Conservation (phyloP, 2,797 vertebrate species). For the Argentina silus region DNA sequence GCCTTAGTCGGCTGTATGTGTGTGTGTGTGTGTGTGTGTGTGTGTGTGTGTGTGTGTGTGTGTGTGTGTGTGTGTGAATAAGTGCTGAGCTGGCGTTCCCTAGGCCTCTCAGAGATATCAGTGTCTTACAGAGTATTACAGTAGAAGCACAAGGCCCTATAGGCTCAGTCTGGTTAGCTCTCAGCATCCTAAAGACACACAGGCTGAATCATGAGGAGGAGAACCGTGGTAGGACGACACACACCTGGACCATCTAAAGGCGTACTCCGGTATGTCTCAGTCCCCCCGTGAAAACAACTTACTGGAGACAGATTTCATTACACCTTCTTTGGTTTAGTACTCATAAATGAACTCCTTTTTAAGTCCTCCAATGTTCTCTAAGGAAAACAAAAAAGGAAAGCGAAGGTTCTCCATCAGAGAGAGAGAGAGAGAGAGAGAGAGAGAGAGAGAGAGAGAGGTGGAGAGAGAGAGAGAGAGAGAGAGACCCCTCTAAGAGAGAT, state of each 20-base stretch:
- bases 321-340: too few relatives aligned
- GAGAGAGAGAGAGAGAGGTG: background rate
- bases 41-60: constrained; percentile 18
- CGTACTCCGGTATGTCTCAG: too few relatives aligned
- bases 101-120: constrained; percentile 59
- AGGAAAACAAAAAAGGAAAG: too few relatives aligned
- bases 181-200: background rate
- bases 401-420: background rate
- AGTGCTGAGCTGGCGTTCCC: constrained; percentile 70
- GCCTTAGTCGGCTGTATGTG: background rate
- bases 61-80: constrained; percentile 32
- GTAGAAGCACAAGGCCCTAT: constrained; percentile 24
- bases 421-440: background rate
- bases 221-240: constrained; percentile 7
- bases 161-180: background rate
- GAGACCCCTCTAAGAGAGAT: background rate
- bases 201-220: background rate
- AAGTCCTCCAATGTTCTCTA: too few relatives aligned
- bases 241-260: background rate
- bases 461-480: background rate
- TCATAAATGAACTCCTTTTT: too few relatives aligned
- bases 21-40: constrained; percentile 4
- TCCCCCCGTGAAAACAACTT: too few relatives aligned
- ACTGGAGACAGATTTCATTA: too few relatives aligned
- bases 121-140: constrained; percentile 75